Percentiles rank a stretch among this genome's conserved stretches.
phyloP scores from a whole-genome alignment of 1,140 invertebrate genomes.

The Dreissena polymorpha region DNA sequence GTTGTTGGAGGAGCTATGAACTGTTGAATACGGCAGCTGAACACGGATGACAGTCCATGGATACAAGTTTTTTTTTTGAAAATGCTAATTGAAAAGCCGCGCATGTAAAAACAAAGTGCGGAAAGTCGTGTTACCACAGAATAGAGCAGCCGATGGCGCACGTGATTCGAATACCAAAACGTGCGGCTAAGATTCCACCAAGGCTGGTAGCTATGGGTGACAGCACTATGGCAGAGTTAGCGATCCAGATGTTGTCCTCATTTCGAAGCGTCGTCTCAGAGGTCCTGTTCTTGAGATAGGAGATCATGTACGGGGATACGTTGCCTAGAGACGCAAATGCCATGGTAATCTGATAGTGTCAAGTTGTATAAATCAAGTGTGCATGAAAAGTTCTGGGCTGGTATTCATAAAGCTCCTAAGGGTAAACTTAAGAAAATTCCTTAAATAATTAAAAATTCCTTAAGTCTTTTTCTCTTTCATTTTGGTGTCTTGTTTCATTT shows the following conservation, averaged over 20 bases:
- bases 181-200: constrained; percentile 70
- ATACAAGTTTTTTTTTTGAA: no score
- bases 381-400: no score
- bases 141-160: constrained; percentile 66
- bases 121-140: constrained; percentile 32
- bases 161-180: constrained; percentile 66
- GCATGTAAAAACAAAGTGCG: no score
- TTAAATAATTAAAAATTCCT: no score
- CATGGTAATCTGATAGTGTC: neutral
- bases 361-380: neutral
- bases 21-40: no score
- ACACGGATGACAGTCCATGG: no score
- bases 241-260: constrained; percentile 66
- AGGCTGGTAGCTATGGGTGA: constrained; percentile 70
- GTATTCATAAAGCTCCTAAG: no score
- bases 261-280: constrained; percentile 28
- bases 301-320: constrained; percentile 79
- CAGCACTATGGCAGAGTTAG: constrained; percentile 61
- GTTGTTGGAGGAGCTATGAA: no score
- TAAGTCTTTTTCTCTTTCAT: no score
- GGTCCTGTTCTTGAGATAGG: constrained; percentile 73
- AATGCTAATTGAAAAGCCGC: no score
- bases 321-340: constrained; percentile 68
- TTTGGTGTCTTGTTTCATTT: no score
- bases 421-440: no score